Base-by-base conservation (phyloP, 1,140 invertebrate species). In the Sesamia nonagrioides region DNA sequence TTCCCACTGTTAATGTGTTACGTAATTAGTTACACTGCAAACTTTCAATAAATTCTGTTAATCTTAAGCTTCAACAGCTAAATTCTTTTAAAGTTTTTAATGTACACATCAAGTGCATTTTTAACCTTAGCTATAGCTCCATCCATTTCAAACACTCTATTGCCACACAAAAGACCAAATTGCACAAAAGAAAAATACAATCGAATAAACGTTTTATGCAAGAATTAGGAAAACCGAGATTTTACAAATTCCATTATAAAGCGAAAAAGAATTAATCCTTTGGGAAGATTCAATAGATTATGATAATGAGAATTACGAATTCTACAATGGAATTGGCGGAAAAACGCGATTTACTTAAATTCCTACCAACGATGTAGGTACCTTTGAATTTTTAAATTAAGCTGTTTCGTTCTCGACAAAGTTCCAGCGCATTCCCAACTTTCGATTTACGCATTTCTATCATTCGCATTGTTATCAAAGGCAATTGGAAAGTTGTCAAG, bases 101-200 rank as follows among this genome's bases (percentile, higher is more conserved):
- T 27, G 1, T 27, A 27, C 1, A 27, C 1, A 1, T 27, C 1
- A 27, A 3, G 27, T 27, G 27, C 27, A 3, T 27, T 27, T 27
- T 27, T n/a, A 27, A 27, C 27, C 1, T 1, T 3, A 58, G 3
- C 15, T 8, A 15, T 0, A 27, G 1, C 18, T n/a, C 5, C 9
- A 33, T 21, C 40, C 66, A 18, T 2, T 50, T 5, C 42, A 27
- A 50, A 2, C 35, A 48, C 13, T 50, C 50, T 21, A 71, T 37
- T 52, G 63, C 13, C 21, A 35, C 42, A 71, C 66, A 52, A 71
- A 52, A 71, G 48, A 15, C 48, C 48, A 71, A 71, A 74, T 74
- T 58, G 60, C 7, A 60, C 35, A 42, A 74, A 60, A 60, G 71
- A 74, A 74, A 73, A 74, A 74, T 74, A 60, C 52, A 74, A 74